Base-by-base conservation (phyloP, 2,888 invertebrate species). In the Eupithecia inturbata region DNA sequence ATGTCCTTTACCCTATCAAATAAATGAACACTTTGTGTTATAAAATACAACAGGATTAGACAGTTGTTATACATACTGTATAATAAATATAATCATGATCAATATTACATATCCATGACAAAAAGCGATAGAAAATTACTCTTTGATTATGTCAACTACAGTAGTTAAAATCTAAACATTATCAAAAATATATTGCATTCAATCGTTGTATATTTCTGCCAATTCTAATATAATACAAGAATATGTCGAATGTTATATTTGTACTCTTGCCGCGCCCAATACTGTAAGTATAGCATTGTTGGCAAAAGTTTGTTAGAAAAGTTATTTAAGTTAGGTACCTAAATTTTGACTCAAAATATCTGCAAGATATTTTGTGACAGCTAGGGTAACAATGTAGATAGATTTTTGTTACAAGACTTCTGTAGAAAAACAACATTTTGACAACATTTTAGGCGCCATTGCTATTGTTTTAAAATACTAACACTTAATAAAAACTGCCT, bases 101-200 rank as follows among this genome's bases (percentile, higher is more conserved):
- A 71, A 70, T 68, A 75, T 70, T 73, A 73, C 26, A 77, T 70
- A 76, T 74, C 68, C 60, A 83, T 78, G 75, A 77, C 60, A 77
- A 76, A 71, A 76, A 26, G 72, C 80, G 76, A 81, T 83, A 82
- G 81, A 83, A 77, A 74, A 80, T 78, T 85, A 84, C 85, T 90
- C 87, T 88, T 89, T 88, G 89, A 90, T 88, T 36, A 89, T 89
- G 86, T 88, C 86, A 88, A 77, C 74, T 71, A 78, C 71, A 69
- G 68, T 74, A 75, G 74, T 79, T 76, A 73, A 72, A 57, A 76
- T 87, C 88, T 91, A 90, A 89, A 87, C 81, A 84, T 87, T 86
- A 88, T 86, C 89, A 85, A 84, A 91, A 90, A 92, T 90, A 92
- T 92, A 93, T 92, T 93, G 89, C 91, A 88, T 89, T 88, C 88